Evolutionary conservation across 1,140 invertebrate species (phyloP).

Genomic region (Artemia franciscana): DNA sequence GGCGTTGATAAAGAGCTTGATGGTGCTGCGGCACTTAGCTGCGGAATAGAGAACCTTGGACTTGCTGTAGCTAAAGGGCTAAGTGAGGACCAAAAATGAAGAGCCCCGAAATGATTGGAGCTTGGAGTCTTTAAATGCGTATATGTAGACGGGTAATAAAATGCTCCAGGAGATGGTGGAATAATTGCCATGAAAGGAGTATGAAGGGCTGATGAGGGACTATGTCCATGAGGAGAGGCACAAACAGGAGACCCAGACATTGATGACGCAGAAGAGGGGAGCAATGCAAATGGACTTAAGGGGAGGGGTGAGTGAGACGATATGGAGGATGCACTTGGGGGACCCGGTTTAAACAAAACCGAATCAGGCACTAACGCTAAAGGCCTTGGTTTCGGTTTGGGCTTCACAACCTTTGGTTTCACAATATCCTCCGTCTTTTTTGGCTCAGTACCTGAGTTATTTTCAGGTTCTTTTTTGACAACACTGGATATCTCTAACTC

Average conservation of each 20-base stretch:
- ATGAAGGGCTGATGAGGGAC: conserved; percentile 7
- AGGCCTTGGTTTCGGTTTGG: conserved; percentile 8
- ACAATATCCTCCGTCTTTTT: not conserved
- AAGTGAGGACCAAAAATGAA: conserved; percentile 11
- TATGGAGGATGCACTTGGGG: conserved; percentile 7
- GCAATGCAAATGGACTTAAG: not conserved
- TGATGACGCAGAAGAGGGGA: conserved; percentile 7
- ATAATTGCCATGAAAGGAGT: conserved; percentile 9
- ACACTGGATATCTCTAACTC: not conserved
- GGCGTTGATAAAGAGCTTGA: not conserved
- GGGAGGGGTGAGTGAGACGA: not conserved
- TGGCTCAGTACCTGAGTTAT: not conserved
- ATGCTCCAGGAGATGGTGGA: conserved; percentile 5
- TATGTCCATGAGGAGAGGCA: conserved; percentile 3
- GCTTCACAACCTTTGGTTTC: not conserved
- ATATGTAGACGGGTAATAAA: conserved; percentile 9
- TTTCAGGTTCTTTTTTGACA: not conserved
- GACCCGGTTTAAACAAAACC: conserved; percentile 3
- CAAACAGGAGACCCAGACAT: not conserved
- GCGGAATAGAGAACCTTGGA: conserved; percentile 5
- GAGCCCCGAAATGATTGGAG: conserved; percentile 1
- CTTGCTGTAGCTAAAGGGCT: conserved; percentile 7
- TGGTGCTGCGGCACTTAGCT: not conserved
- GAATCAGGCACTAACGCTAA: conserved; percentile 7
- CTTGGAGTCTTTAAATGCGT: conserved; percentile 7